These are phyloP conservation scores for Drosophila nannoptera DNA, from an alignment of 1,140 invertebrate genomes.

Conservation along the genomic window DNA sequence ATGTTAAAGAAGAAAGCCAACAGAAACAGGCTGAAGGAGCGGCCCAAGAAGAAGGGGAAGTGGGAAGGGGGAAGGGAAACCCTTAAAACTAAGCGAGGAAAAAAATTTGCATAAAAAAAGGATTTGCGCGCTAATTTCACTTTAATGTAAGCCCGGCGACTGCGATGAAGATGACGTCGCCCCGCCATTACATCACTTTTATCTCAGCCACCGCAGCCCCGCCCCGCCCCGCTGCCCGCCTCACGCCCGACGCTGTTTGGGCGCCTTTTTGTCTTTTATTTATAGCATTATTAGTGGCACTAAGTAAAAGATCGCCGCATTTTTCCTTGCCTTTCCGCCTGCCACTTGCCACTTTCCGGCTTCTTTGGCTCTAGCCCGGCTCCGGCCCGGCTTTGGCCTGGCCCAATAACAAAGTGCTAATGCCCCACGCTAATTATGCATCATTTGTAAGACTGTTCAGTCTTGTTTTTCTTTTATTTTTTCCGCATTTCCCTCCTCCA, in stretches of 20 bases:
- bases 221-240: neutral
- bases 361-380: slow-evolving; percentile 19
- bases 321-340: slow-evolving; percentile 39
- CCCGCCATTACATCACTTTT: slow-evolving; percentile 72
- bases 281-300: slow-evolving; percentile 75
- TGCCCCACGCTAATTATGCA: slow-evolving; percentile 73
- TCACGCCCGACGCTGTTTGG: too few species aligned
- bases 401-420: slow-evolving; percentile 73
- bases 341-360: slow-evolving; percentile 13
- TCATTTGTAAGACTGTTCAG: slow-evolving; percentile 64
- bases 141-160: slow-evolving; percentile 64
- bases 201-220: slow-evolving; percentile 31
- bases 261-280: slow-evolving; percentile 57
- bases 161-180: slow-evolving; percentile 62
- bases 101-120: slow-evolving; percentile 76
- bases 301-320: slow-evolving; percentile 65
- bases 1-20: slow-evolving; percentile 12
- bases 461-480: slow-evolving; percentile 21
- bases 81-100: slow-evolving; percentile 34
- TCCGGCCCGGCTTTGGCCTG: slow-evolving; percentile 27
- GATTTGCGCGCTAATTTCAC: slow-evolving; percentile 76
- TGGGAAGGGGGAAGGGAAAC: slow-evolving; percentile 22
- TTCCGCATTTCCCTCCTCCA: neutral
- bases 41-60: neutral
- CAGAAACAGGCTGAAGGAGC: neutral